Evolutionary conservation across 2,797 vertebrate species (phyloP).

Genomic region (Acanthornis magna): DNA sequence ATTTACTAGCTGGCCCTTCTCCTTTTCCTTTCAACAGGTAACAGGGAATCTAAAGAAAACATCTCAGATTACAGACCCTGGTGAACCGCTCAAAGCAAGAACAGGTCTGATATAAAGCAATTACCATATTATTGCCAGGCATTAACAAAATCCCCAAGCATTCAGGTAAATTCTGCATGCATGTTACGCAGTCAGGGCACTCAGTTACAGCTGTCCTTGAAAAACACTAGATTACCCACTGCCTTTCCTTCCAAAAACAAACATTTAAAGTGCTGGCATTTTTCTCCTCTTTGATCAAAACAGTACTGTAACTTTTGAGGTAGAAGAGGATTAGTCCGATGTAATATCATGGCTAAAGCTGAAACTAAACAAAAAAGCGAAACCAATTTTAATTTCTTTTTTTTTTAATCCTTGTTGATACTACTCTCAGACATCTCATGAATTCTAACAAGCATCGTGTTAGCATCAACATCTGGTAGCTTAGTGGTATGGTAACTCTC

Average conservation of each 20-base stretch:
- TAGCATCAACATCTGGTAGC: slow-evolving; percentile 27
- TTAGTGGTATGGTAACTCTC: not conserved
- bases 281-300: slow-evolving; percentile 11
- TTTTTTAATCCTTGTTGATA: not conserved
- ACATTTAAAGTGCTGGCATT: not conserved
- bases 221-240: not conserved
- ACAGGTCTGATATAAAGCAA: not conserved
- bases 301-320: not conserved
- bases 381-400: not conserved
- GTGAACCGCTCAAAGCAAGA: not conserved
- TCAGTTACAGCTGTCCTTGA: not conserved
- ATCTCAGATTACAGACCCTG: not conserved
- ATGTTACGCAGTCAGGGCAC: not conserved
- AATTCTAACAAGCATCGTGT: slow-evolving; percentile 10
- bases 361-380: slow-evolving; percentile 37
- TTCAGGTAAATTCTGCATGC: not conserved
- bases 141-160: not conserved
- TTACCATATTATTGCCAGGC: not conserved
- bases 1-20: not conserved
- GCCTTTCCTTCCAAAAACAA: not conserved
- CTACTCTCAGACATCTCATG: not conserved
- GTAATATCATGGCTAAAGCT: slow-evolving; percentile 15
- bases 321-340: slow-evolving; percentile 16
- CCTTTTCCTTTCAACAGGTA: not conserved
- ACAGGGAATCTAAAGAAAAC: not conserved